Base-by-base conservation (phyloP, 2,888 invertebrate genomes). In the Hydraecia micacea region DNA sequence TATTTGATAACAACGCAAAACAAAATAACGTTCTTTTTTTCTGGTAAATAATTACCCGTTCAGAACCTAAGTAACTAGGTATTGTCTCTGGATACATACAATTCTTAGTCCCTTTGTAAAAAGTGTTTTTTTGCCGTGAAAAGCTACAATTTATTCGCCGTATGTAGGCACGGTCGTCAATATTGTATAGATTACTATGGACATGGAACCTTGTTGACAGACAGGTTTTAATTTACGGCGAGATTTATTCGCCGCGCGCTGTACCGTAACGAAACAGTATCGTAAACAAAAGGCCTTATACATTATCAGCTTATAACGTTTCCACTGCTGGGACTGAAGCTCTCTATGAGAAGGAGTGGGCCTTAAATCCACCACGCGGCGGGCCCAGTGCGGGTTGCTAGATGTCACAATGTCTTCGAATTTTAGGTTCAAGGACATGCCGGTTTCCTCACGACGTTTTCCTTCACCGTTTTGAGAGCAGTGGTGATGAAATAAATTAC, bases 1-100 rank as follows among this genome's bases (percentile, higher is more conserved):
- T 81, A 73, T 72, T 83, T 73, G 32, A 76, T 69, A 65, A 58
- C 21, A 32, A 71, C 25, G 18, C n/a, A 62, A 66, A 75, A 55
- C 25, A 55, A 68, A 36, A 82, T 52, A 60, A 62, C n/a, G n/a
- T 68, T 71, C 0, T n/a, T 39, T 58, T 70, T 42, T 73, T 49
- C 28, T 9, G 9, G 46, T 80, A 32, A 67, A 46, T 60, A 28
- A 66, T 65, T 60, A 36, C 49, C 2, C 2, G 55, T 74, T 70
- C 28, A 21, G 6, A 73, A 70, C 28, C 8, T 39, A n/a, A 49
- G 18, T 46, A 18, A 25, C 46, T 68, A 36, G 15, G 1, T 42
- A 71, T 68, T 68, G 28, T 25, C 2, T 42, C 3, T 46, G 55
- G 55, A 25, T 55, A 55, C 11, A 55, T 3, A 55, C 46, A 55